Conservation (phyloP, 2,888 invertebrate genomes). For the Sarcophaga carnaria region DNA sequence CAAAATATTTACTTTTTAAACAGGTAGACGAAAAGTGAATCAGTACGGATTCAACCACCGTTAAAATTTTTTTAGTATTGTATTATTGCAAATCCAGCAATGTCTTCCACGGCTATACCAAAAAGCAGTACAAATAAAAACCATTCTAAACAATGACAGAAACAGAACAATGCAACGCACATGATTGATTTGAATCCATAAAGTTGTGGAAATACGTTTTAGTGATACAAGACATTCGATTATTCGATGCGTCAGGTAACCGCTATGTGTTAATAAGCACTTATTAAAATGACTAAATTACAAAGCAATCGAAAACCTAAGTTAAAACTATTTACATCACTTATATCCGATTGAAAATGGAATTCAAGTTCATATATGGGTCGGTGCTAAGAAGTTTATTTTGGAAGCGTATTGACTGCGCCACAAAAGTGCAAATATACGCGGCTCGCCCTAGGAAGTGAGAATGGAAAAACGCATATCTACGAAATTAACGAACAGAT, state of each 20-base stretch:
- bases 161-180: not conserved
- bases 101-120: not conserved
- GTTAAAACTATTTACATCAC: no score
- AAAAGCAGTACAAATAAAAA: not conserved
- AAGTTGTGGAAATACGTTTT: not conserved
- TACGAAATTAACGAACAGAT: no score
- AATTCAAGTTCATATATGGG: no score
- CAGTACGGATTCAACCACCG: not conserved
- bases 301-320: no score
- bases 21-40: slow-evolving; percentile 6
- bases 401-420: no score
- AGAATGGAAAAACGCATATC: no score
- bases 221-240: not conserved
- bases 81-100: not conserved
- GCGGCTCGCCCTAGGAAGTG: no score
- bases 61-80: not conserved
- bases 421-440: no score
- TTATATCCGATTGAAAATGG: no score
- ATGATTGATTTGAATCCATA: not conserved
- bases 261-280: no score
- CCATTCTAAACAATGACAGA: not conserved
- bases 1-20: slow-evolving; percentile 1
- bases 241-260: not conserved
- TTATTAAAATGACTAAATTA: no score
- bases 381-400: no score